phyloP scores from a whole-genome alignment of 1,140 invertebrate species.

The Brachionus calyciflorus region DNA sequence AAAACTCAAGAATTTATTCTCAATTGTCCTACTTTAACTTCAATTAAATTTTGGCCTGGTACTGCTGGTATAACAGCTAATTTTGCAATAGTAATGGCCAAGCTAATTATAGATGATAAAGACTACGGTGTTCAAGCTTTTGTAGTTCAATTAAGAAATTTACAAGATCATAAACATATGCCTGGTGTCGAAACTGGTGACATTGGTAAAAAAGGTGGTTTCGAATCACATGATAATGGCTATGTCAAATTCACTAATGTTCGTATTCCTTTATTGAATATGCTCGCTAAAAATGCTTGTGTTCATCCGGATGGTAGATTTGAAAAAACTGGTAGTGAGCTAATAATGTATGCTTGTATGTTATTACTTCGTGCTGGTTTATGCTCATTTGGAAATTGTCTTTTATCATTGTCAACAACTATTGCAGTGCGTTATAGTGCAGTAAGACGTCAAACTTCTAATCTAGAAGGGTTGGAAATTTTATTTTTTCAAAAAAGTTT shows the following conservation, averaged over 20 bases:
- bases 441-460: conserved; percentile 79
- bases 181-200: conserved; percentile 76
- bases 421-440: conserved; percentile 80
- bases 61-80: conserved; percentile 86
- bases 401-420: conserved; percentile 74
- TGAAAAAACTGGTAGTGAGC: conserved; percentile 72
- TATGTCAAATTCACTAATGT: conserved; percentile 78
- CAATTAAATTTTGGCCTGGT: conserved; percentile 92
- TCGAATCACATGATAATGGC: conserved; percentile 82
- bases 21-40: conserved; percentile 78
- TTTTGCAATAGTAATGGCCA: conserved; percentile 78
- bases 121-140: conserved; percentile 90
- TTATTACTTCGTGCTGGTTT: conserved; percentile 82
- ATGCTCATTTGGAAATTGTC: conserved; percentile 46
- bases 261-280: conserved; percentile 75
- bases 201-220: conserved; percentile 81
- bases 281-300: conserved; percentile 86
- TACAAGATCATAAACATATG: conserved; percentile 79
- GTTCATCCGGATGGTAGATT: conserved; percentile 64
- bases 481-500: conserved; percentile 8
- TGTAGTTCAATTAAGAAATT: conserved; percentile 81
- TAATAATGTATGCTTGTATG: conserved; percentile 89
- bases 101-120: conserved; percentile 77
- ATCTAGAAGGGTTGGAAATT: conserved; percentile 70
- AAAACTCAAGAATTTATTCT: conserved; percentile 79